Percentiles rank a stretch among this genome's conserved stretches.
These are phyloP conservation scores for Anolis carolinensis DNA, from an alignment of 2,113 vertebrate species.

Conservation along the genomic window DNA sequence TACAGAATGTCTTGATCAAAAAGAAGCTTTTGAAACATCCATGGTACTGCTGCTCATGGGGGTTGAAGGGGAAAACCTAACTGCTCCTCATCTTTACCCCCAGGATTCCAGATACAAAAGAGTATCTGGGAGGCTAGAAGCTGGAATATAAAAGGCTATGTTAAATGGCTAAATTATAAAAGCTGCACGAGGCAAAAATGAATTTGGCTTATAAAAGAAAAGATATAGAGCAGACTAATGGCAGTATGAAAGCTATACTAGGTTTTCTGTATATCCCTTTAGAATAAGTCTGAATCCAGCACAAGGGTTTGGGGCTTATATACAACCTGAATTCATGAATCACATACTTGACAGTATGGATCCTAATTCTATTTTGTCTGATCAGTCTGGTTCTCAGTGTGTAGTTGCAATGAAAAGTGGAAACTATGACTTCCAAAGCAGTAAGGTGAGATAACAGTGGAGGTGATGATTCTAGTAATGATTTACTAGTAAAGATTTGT, in stretches of 20 bases:
- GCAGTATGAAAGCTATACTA: background rate
- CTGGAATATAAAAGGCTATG: background rate
- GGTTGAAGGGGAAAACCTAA: background rate
- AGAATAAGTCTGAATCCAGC: background rate
- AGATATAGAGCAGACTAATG: background rate
- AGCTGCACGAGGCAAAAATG: background rate
- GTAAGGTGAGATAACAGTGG: no score
- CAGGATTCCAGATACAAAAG: background rate
- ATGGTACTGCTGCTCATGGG: background rate
- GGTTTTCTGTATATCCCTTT: background rate
- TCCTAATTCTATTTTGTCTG: no score
- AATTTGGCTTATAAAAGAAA: background rate
- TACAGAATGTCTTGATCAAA: constrained; percentile 1
- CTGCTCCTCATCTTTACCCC: background rate
- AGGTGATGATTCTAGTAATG: background rate
- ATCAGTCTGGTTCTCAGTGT: no score
- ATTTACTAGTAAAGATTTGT: background rate
- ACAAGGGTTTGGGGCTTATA: background rate
- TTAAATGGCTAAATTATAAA: background rate
- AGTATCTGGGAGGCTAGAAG: background rate
- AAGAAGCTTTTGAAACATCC: background rate
- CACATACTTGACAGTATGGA: background rate
- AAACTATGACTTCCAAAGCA: no score
- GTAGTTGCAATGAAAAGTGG: no score
- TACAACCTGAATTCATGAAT: background rate